phyloP scores from a whole-genome alignment of 1,140 invertebrate genomes.

The Eulimnadia texana region DNA sequence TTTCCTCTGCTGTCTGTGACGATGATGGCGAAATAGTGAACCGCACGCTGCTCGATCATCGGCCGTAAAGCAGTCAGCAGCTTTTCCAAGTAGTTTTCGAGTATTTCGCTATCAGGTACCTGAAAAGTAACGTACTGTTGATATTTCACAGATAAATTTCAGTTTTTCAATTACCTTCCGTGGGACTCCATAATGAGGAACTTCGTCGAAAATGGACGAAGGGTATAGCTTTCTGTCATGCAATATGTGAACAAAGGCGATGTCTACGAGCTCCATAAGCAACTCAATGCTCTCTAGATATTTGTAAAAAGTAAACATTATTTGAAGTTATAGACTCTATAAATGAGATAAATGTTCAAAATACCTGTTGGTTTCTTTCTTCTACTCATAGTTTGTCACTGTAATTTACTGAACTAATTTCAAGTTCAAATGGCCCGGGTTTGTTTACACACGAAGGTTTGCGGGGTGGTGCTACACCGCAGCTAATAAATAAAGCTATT shows the following conservation, averaged over 20 bases:
- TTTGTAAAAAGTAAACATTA: too few species aligned
- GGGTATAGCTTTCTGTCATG: background rate
- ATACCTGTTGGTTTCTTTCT: too few species aligned
- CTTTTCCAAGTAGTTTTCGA: background rate
- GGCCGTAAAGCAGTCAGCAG: background rate
- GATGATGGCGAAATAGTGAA: background rate
- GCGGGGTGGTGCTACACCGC: too few species aligned
- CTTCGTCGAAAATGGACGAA: background rate
- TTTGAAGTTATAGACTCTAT: too few species aligned
- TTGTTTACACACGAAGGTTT: too few species aligned
- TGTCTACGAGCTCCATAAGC: background rate
- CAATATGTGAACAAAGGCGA: background rate
- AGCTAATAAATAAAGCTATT: too few species aligned
- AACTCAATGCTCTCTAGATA: background rate
- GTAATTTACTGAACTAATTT: too few species aligned
- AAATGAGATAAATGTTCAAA: too few species aligned
- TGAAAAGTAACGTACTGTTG: background rate
- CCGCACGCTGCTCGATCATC: background rate
- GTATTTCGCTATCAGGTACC: background rate
- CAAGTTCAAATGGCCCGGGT: too few species aligned
- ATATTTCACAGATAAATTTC: background rate
- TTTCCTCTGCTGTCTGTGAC: background rate
- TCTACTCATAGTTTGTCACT: too few species aligned
- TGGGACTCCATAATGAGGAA: background rate
- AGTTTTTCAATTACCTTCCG: background rate